phyloP scores from a whole-genome alignment of 2,113 vertebrate species.

The Rhineura floridana region DNA sequence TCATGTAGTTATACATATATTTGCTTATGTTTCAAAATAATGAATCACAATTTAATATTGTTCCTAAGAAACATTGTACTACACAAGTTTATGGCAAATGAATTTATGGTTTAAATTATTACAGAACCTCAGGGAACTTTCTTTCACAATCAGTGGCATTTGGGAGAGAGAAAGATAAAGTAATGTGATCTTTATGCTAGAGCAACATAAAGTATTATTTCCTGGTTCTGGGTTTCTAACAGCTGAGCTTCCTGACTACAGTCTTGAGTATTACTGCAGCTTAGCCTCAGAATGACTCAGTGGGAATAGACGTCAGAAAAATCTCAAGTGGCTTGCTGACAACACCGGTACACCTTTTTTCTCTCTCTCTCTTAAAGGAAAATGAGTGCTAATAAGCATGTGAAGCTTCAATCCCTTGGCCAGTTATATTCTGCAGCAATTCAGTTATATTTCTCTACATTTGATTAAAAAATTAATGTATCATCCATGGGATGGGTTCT shows the following conservation, averaged over 20 bases:
- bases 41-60: conserved; percentile 73
- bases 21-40: conserved; percentile 69
- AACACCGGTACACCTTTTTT: not conserved
- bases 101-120: conserved; percentile 75
- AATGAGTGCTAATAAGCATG: not conserved
- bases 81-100: conserved; percentile 68
- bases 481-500: not conserved
- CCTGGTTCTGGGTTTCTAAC: conserved; percentile 27
- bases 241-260: conserved; percentile 18
- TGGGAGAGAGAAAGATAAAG: conserved; percentile 33
- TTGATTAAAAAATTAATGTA: not conserved
- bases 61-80: conserved; percentile 62
- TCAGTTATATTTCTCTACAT: conserved; percentile 3
- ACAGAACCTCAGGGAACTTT: conserved; percentile 60
- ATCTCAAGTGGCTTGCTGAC: not conserved
- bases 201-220: conserved; percentile 34
- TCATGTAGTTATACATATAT: conserved; percentile 60
- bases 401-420: not conserved
- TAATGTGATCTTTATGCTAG: conserved; percentile 52
- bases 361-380: conserved; percentile 23
- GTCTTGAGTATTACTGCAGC: conserved; percentile 1
- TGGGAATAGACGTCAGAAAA: not conserved
- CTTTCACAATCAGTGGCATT: conserved; percentile 61
- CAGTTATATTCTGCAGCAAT: not conserved
- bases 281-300: not conserved